Evolutionary conservation across 1,140 invertebrate genomes (phyloP), one percentile per base, ranked within the genome.

Genomic region (Hyposmocoma kahamanoa): DNA sequence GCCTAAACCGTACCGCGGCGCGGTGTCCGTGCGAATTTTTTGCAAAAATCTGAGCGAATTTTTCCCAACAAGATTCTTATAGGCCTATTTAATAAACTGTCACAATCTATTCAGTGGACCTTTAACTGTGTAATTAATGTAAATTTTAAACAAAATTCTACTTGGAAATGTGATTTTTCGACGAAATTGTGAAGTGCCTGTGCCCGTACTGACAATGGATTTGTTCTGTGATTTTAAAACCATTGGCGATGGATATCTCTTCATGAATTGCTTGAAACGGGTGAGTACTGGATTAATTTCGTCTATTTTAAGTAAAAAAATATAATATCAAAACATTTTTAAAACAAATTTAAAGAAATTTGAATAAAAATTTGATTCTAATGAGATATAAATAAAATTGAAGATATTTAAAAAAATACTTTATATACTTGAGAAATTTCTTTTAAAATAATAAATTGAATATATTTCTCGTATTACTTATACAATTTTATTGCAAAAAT

Each of bases 61-160:
- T 36, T 17, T 36, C 13, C 32, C 32, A 36, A 36, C 18, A 36
- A 36, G 32, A 36, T 36, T 36, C 32, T 36, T 36, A 36, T 36
- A 36, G 32, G 32, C 32, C 32, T 36, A 36, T 36, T 36, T 36
- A 8, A 36, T 8, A 36, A 36, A 15, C 15, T 17, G 8, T 36
- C 8, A n/a, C 32, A 36, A 17, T 13, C 18, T 13, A 17, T 15
- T 13, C 2, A n/a, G 15, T 1, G 6, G 15, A 36, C 13, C 10
- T 17, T 36, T 17, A 36, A 36, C 2, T 36, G 32, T 36, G 2
- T 8, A 13, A 36, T 36, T 36, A 36, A 13, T 15, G 2, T 3
- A n/a, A 6, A 13, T 36, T 17, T 36, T 17, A 10, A 17, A 17
- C 1, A 1, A 1, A 36, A 36, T 36, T 36, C 32, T n/a, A 2